Evolutionary conservation across 2,797 vertebrate species (phyloP), one percentile per base, ranked within the genome.

Genomic region (Anguilla megastoma): DNA sequence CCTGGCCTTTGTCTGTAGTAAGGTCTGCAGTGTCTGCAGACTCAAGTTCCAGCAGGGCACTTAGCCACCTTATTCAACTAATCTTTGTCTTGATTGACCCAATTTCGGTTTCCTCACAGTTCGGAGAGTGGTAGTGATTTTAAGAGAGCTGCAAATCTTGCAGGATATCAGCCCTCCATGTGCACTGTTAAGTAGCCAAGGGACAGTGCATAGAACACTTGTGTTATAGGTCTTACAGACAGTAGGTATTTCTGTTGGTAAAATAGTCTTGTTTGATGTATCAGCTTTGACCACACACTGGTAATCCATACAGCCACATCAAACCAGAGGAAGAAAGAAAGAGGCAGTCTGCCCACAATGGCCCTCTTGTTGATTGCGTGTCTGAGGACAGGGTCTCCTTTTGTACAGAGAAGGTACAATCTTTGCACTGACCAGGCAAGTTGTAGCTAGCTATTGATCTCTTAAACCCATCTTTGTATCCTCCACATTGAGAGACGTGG

Each of bases 61-160:
- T n/a, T 80, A 80, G 18, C 76, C 76, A 48, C 41, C 76, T 80
- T 50, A n/a, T 82, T 82, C 79, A 50, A 82, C 79, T 82, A 82
- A 82, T 82, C 79, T 82, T n/a, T 48, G 21, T 50, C 79, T 82
- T 50, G 79, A 82, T 82, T 82, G 79, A 82, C 79, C 79, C 79
- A 82, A 82, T 82, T 82, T 82, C 10, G 79, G 41, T 48, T 82
- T 45, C 79, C 79, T 82, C 79, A 82, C 79, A 82, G 45, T 50
- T 82, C 79, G n/a, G 45, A 82, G 79, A 50, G 79, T 50, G 79
- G 21, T 48, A 82, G 45, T 50, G 45, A 82, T 82, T 82, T 50
- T 5, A 21, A 50, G 45, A 50, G 79, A 82, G 21, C 41, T 82
- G 79, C 10, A 50, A 80, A 50, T 14, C 45, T n/a, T 24, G 79